phyloP scores from a whole-genome alignment of 2,113 vertebrate species.

The Gallinago undulata region DNA sequence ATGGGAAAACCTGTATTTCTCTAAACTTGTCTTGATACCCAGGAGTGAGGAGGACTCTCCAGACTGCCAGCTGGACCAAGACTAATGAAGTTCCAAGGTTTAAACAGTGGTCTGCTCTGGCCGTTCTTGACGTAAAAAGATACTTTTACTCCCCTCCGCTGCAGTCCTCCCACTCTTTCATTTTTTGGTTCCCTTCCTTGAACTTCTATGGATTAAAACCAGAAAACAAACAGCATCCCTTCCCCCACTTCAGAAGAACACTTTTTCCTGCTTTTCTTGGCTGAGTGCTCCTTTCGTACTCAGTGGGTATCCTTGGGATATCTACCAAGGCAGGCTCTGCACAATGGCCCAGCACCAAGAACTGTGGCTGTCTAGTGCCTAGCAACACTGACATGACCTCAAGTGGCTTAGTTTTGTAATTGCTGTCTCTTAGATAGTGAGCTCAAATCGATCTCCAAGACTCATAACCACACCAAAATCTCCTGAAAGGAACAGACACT shows the following conservation, averaged over 20 bases:
- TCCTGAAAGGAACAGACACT: background rate
- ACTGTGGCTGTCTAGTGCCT: background rate
- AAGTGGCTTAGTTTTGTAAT: background rate
- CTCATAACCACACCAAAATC: background rate
- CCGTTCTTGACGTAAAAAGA: conserved; percentile 28
- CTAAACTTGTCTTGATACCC: background rate
- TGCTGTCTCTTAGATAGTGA: background rate
- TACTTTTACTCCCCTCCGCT: background rate
- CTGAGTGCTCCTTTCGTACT: background rate
- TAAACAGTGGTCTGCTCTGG: conserved; percentile 23
- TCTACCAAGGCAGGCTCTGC: background rate
- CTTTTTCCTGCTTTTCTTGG: conserved; percentile 26
- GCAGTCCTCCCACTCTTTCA: conserved; percentile 5
- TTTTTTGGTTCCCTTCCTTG: conserved; percentile 9
- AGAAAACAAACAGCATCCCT: conserved; percentile 29
- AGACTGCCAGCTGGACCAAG: conserved; percentile 37
- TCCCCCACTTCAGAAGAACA: background rate
- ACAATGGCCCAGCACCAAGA: background rate
- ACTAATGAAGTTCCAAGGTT: conserved; percentile 27
- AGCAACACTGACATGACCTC: background rate
- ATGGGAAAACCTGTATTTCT: conserved; percentile 31
- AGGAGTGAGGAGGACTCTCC: background rate
- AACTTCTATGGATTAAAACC: background rate
- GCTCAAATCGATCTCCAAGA: background rate
- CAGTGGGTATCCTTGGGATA: background rate